A percentile compares a stretch with the other conserved stretches of the same genome.
phyloP scores from a whole-genome alignment of 2,113 vertebrate species.

The Ondatra zibethicus region DNA sequence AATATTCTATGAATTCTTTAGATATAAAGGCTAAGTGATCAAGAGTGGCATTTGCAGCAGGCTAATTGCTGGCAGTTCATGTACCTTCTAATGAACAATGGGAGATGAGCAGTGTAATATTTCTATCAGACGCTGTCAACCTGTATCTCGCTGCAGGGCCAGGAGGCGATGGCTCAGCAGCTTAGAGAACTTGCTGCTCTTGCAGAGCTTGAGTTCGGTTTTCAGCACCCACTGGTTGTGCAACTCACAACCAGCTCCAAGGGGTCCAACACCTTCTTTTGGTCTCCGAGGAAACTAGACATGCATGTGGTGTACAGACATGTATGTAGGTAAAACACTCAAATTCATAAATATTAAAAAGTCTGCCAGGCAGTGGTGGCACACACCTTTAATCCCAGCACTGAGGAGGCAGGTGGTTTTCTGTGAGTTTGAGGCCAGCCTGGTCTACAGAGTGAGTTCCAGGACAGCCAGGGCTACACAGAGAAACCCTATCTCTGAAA shows the following conservation, averaged over 20 bases:
- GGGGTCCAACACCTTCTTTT: background rate
- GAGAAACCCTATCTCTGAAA: background rate
- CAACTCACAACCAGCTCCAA: background rate
- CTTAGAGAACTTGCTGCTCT: background rate
- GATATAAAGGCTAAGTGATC: background rate
- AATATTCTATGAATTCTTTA: background rate
- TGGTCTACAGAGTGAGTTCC: background rate
- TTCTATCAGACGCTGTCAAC: background rate
- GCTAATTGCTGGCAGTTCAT: background rate
- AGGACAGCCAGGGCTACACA: background rate
- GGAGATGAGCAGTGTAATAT: background rate
- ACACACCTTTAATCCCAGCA: background rate
- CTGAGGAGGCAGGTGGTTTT: background rate
- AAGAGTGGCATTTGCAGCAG: background rate
- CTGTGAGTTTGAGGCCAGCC: background rate
- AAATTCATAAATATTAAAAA: background rate
- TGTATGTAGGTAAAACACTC: background rate
- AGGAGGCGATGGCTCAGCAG: background rate
- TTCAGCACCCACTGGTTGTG: background rate
- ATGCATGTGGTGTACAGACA: background rate
- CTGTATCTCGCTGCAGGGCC: background rate
- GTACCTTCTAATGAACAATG: background rate
- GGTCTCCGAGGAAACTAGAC: background rate
- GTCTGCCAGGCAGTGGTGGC: background rate
- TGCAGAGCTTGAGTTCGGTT: background rate